A percentile compares a stretch with the other conserved stretches of the same genome.
Evolutionary conservation across 1,140 invertebrate species (phyloP).

Genomic region (Bicyclus anynana): DNA sequence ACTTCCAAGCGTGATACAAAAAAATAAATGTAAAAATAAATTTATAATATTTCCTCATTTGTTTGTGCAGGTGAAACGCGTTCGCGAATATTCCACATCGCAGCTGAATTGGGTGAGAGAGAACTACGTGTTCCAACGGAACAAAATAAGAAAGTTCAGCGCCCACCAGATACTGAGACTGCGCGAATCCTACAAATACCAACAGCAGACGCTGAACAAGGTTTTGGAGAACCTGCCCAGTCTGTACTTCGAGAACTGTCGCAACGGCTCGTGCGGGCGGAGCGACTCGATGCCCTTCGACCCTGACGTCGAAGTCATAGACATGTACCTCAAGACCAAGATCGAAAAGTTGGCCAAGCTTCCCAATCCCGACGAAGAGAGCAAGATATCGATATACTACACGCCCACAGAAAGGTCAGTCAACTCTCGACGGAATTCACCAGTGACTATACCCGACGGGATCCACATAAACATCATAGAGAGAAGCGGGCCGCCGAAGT

Average conservation of each 20-base stretch:
- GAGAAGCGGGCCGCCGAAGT: constrained; percentile 62
- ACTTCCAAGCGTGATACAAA: too few relatives aligned
- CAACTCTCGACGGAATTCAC: constrained; percentile 63
- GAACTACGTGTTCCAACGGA: constrained; percentile 96
- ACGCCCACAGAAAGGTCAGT: constrained; percentile 84
- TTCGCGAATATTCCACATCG: constrained; percentile 92
- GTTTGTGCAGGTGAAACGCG: constrained; percentile 83
- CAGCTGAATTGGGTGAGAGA: constrained; percentile 96
- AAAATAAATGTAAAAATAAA: background rate
- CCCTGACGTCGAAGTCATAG: constrained; percentile 78
- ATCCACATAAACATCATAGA: constrained; percentile 81
- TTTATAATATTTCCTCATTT: constrained; percentile 4
- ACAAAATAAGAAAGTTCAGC: constrained; percentile 96
- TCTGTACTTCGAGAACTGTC: constrained; percentile 94
- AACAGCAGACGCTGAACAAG: constrained; percentile 96
- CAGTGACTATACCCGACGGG: constrained; percentile 65
- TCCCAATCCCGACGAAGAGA: constrained; percentile 77
- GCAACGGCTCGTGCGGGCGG: constrained; percentile 89
- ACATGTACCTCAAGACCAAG: constrained; percentile 82
- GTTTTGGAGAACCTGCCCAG: constrained; percentile 95
- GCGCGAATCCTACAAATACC: constrained; percentile 95
- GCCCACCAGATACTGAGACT: constrained; percentile 92
- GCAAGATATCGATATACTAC: constrained; percentile 86
- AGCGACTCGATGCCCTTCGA: constrained; percentile 88
- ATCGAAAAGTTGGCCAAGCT: constrained; percentile 75